Conservation (phyloP, 2,113 vertebrate species). For the Pongo pygmaeus region DNA sequence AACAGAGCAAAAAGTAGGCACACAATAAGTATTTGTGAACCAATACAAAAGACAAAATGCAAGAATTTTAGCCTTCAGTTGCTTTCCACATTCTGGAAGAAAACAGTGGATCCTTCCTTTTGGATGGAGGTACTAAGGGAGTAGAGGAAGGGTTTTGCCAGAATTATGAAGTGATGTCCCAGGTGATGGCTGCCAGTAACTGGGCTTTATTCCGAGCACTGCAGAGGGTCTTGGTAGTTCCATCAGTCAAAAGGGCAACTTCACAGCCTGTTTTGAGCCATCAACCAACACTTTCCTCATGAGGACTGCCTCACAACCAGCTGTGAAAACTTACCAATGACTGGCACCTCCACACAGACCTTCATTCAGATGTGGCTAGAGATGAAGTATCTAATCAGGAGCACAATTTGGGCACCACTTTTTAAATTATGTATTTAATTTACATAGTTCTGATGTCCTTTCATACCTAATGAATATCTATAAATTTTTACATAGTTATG, state of each 20-base stretch:
- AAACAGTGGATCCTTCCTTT: not conserved
- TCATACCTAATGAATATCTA: not conserved
- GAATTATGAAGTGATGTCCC: not conserved
- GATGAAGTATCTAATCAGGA: not conserved
- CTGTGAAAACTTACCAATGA: not conserved
- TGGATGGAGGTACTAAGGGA: not conserved
- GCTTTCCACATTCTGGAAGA: not conserved
- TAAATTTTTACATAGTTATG: not conserved
- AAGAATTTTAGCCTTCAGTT: not conserved
- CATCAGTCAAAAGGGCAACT: not conserved
- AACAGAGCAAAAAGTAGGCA: not conserved
- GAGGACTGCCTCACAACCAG: not conserved
- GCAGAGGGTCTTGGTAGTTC: not conserved
- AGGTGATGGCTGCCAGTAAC: not conserved
- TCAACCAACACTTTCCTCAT: not conserved
- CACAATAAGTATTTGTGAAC: not conserved
- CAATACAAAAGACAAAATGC: not conserved
- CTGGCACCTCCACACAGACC: not conserved
- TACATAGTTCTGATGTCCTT: not conserved
- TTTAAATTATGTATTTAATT: slow-evolving; percentile 1
- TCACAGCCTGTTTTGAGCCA: not conserved
- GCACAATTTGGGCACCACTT: not conserved
- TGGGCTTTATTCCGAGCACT: not conserved
- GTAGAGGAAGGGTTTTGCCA: not conserved
- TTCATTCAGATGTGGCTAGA: not conserved